These are phyloP conservation scores for Iphiclides podalirius DNA, from an alignment of 2,888 invertebrate species.

Conservation along the genomic window DNA sequence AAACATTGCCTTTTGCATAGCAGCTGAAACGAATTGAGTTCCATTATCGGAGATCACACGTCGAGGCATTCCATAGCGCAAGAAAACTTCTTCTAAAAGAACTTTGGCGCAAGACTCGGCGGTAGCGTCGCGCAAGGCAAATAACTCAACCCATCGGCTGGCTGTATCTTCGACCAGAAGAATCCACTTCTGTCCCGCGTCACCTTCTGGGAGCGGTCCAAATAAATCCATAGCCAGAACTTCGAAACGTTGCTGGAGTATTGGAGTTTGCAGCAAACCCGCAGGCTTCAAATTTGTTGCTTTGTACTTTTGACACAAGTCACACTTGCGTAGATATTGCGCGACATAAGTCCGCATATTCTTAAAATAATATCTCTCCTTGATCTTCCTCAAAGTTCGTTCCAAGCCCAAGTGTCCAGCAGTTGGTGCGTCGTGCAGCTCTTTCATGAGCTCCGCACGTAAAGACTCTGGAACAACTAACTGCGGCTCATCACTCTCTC, in stretches of 20 bases:
- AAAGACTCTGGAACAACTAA: no score
- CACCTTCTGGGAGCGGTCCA: conserved; percentile 29
- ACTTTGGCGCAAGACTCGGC: conserved; percentile 22
- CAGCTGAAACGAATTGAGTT: conserved; percentile 31
- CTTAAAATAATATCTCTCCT: conserved; percentile 1
- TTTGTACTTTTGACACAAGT: conserved; percentile 9
- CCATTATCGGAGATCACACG: conserved; percentile 32
- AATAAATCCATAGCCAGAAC: conserved; percentile 33
- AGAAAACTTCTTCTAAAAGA: conserved; percentile 21
- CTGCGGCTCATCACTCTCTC: no score
- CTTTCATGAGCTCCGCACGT: conserved; percentile 25
- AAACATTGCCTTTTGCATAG: conserved; percentile 32
- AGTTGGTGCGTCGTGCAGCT: conserved; percentile 30
- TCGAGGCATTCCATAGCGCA: not conserved
- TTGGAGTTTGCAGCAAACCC: conserved; percentile 20
- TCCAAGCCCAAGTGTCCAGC: conserved; percentile 35
- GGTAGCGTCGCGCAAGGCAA: conserved; percentile 26
- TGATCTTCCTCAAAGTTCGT: conserved; percentile 22
- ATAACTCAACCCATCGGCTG: conserved; percentile 30
- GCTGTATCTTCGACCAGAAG: conserved; percentile 30
- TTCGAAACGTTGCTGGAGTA: conserved; percentile 17
- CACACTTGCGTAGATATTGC: conserved; percentile 9
- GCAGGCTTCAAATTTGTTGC: conserved; percentile 6
- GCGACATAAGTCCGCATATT: conserved; percentile 2
- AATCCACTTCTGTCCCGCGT: conserved; percentile 26